Conservation (phyloP, 1,140 invertebrate species). For the Aricia agestis region DNA sequence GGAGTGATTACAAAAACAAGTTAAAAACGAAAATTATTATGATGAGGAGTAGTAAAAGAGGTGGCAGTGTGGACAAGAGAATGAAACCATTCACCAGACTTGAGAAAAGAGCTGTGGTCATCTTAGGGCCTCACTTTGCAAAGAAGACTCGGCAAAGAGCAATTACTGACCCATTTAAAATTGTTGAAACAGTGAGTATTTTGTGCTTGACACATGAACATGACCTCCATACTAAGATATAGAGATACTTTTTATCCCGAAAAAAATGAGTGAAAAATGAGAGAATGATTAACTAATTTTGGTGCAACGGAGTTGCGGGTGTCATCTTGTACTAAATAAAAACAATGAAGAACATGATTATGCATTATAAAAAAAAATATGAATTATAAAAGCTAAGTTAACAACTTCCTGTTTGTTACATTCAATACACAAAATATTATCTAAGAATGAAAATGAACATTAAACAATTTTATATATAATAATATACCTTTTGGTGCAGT, state of each 20-base stretch:
- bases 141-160: constrained; percentile 28
- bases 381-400: too few relatives aligned
- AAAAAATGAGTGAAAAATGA: too few relatives aligned
- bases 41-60: constrained; percentile 38
- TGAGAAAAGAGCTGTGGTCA: constrained; percentile 47
- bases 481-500: not conserved
- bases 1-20: constrained; percentile 60
- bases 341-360: too few relatives aligned
- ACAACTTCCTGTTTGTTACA: too few relatives aligned
- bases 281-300: too few relatives aligned
- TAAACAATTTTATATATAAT: too few relatives aligned
- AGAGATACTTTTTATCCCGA: not conserved
- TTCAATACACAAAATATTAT: too few relatives aligned
- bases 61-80: constrained; percentile 28
- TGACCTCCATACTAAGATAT: too few relatives aligned
- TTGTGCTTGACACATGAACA: not conserved
- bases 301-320: too few relatives aligned
- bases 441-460: too few relatives aligned
- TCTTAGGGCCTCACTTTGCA: constrained; percentile 47
- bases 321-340: too few relatives aligned
- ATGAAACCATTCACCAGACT: constrained; percentile 43
- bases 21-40: constrained; percentile 48
- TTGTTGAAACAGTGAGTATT: constrained; percentile 31
- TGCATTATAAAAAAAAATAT: too few relatives aligned
- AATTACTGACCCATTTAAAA: constrained; percentile 23